Evolutionary conservation across 2,888 invertebrate species (phyloP).

Genomic region (Habroteleia sp.): DNA sequence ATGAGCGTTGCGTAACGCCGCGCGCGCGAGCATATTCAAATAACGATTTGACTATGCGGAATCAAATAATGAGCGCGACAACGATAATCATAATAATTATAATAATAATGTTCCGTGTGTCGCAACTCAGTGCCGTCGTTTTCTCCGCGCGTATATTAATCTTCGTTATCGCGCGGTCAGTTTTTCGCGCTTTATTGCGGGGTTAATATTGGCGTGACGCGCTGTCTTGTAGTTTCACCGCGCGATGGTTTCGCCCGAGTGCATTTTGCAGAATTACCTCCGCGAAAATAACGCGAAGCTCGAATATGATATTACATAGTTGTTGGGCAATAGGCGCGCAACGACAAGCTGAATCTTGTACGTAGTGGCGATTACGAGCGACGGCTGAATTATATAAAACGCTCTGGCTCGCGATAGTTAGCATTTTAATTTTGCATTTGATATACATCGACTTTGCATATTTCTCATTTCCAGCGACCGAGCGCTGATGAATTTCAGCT

Average conservation of each 20-base stretch:
- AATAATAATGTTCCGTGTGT: constrained; percentile 25
- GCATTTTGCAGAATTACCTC: constrained; percentile 45
- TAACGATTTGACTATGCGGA: constrained; percentile 9
- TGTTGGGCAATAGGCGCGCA: constrained; percentile 49
- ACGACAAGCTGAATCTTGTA: constrained; percentile 54
- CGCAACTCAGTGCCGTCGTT: constrained; percentile 45
- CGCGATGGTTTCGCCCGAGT: constrained; percentile 60
- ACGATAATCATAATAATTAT: constrained; percentile 19
- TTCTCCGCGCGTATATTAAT: constrained; percentile 51
- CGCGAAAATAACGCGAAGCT: constrained; percentile 60
- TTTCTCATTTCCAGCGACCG: constrained; percentile 43
- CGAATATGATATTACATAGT: constrained; percentile 50
- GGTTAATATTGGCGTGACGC: constrained; percentile 59
- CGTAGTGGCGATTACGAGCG: constrained; percentile 59
- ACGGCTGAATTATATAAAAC: constrained; percentile 64
- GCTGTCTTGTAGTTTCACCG: constrained; percentile 57
- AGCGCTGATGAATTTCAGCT: constrained; percentile 49
- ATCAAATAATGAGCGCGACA: constrained; percentile 17
- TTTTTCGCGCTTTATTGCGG: constrained; percentile 49
- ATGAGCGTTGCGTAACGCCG: constrained; percentile 18
- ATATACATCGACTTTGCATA: constrained; percentile 62
- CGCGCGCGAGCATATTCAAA: constrained; percentile 28
- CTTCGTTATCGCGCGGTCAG: constrained; percentile 56
- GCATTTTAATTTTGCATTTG: constrained; percentile 61
- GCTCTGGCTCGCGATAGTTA: constrained; percentile 47